Base-by-base conservation (phyloP, 2,797 vertebrate genomes). In the Mormyrus proboscirostris region DNA sequence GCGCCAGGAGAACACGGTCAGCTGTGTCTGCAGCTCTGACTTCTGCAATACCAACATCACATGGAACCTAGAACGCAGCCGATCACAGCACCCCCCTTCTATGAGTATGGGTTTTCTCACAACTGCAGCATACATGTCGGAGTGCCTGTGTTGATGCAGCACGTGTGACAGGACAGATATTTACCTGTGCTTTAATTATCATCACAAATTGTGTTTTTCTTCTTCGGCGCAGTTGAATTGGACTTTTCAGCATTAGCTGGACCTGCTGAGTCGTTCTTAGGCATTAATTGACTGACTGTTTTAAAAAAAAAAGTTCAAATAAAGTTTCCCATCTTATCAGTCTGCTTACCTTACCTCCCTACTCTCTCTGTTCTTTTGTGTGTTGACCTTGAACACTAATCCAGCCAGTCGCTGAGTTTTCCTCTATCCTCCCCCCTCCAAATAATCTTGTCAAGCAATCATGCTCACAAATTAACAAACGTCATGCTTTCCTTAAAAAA, bases 1-100 rank as follows among this genome's bases (percentile, higher is more conserved):
- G 4, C 86, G 2, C 55, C 9, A 65, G 2, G 50, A 86, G 0
- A 62, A 89, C 1, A 38, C 88, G 33, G 38, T 92, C 0, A 88
- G 38, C 50, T 95, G 95, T 88, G 89, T 91, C 3, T 96, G 95
- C 91, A 92, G 90, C 90, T 92, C 93, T 16, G 94, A 95, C 90
- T 82, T 95, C 38, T 96, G 95, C 91, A 96, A 95, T 82, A 84
- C 53, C 79, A 95, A 95, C 89, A 51, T 94, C 38, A 93, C 92
- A 0, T 93, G 89, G 94, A 90, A 9, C 19, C 19, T 86, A 12
- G 85, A 88, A 14, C 12, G 38, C 0, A 51, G 91, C 8, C 50
- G 90, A 38, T 82, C 89, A 86, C 83, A 1, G 53, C n/a, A 57
- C 69, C 86, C 88, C 2, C 25, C 87, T 50, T 87, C 88, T 88